phyloP scores from a whole-genome alignment of 2,113 vertebrate species.

The Xenopus laevis region DNA sequence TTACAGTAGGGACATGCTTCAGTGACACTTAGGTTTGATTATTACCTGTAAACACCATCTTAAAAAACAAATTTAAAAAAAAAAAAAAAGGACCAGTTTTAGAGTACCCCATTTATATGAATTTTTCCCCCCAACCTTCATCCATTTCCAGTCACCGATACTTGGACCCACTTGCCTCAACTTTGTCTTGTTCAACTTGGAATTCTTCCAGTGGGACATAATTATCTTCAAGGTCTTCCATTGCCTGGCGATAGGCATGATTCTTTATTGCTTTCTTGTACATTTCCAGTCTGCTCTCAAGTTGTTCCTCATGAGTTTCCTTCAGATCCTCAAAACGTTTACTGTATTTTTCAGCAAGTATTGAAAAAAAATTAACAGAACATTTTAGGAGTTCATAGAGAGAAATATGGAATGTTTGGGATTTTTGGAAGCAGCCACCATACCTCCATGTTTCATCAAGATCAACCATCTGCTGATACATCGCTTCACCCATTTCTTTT shows the following conservation, averaged over 20 bases:
- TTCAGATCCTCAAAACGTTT: constrained; percentile 77
- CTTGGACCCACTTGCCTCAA: constrained; percentile 61
- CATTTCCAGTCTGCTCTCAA: constrained; percentile 84
- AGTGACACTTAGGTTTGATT: too few relatives aligned
- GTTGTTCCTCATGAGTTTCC: constrained; percentile 78
- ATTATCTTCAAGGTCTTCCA: constrained; percentile 76
- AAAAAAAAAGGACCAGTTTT: too few relatives aligned
- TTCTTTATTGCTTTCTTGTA: constrained; percentile 87
- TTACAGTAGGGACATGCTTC: too few relatives aligned
- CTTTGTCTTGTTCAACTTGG: constrained; percentile 74
- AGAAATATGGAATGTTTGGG: too few relatives aligned
- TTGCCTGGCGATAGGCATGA: constrained; percentile 77
- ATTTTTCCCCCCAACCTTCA: too few relatives aligned
- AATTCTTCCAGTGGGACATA: constrained; percentile 80
- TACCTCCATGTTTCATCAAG: constrained; percentile 76
- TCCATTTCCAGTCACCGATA: too few relatives aligned
- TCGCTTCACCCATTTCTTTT: constrained; percentile 84
- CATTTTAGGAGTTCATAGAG: too few relatives aligned
- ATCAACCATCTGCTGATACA: constrained; percentile 77
- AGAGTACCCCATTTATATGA: too few relatives aligned
- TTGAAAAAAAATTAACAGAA: neutral
- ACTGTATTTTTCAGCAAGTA: constrained; percentile 51
- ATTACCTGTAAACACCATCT: too few relatives aligned
- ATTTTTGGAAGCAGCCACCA: neutral
- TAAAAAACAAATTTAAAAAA: too few relatives aligned